Conservation (phyloP, 2,888 invertebrate species). For the Thymelicus lineola region DNA sequence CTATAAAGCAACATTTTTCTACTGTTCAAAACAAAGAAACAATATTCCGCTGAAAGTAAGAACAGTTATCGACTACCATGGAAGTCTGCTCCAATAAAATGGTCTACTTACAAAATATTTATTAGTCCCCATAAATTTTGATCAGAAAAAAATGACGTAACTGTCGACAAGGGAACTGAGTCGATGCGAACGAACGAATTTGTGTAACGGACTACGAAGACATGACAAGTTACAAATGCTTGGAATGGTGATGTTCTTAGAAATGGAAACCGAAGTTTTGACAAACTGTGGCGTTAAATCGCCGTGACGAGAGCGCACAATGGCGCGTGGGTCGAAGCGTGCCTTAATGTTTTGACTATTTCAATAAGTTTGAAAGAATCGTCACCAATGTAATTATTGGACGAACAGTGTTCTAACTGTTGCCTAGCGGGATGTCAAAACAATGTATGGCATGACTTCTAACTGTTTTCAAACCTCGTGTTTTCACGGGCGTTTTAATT, state of each 20-base stretch:
- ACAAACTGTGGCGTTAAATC: constrained; percentile 78
- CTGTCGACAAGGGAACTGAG: constrained; percentile 67
- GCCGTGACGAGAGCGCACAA: constrained; percentile 57
- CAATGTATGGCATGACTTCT: constrained; percentile 64
- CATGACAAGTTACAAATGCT: constrained; percentile 67
- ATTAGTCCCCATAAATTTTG: constrained; percentile 72
- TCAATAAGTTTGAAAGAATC: constrained; percentile 70
- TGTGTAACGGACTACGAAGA: constrained; percentile 73
- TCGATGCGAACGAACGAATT: constrained; percentile 40
- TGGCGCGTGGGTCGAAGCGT: constrained; percentile 71
- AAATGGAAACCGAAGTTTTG: constrained; percentile 82
- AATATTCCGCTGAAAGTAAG: constrained; percentile 75
- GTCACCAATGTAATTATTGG: constrained; percentile 80
- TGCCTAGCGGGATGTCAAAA: constrained; percentile 69
- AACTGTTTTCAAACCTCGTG: constrained; percentile 41
- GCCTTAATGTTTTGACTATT: constrained; percentile 76
- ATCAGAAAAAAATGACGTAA: constrained; percentile 62
- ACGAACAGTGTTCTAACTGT: constrained; percentile 72
- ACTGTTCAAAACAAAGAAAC: constrained; percentile 59
- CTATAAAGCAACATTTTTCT: constrained; percentile 55
- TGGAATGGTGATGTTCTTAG: constrained; percentile 65
- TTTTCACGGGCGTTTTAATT: constrained; percentile 34
- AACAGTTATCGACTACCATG: constrained; percentile 80
- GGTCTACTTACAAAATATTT: constrained; percentile 80
- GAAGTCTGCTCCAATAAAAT: constrained; percentile 79